Percentiles rank a stretch among this genome's conserved stretches.
Evolutionary conservation across 2,113 vertebrate genomes (phyloP).

Genomic region (Myiozetetes cayanensis): DNA sequence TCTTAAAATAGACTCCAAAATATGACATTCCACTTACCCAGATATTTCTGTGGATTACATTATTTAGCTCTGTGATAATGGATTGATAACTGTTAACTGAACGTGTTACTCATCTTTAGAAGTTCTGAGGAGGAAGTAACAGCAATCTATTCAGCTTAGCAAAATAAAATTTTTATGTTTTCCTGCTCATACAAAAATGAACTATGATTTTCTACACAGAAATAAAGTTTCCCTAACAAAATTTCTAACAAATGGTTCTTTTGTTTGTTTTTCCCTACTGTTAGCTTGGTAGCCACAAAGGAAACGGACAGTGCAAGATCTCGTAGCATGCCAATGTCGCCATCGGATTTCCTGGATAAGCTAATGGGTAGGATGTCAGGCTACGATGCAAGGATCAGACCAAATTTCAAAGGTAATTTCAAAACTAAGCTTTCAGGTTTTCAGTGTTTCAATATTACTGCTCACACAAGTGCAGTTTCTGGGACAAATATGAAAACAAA

Average conservation of each 20-base stretch:
- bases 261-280: constrained; percentile 42
- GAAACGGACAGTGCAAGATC: constrained; percentile 85
- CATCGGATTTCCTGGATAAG: constrained; percentile 97
- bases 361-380: constrained; percentile 97
- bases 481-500: neutral
- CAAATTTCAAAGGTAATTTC: constrained; percentile 95
- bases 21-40: neutral
- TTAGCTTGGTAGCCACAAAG: constrained; percentile 88
- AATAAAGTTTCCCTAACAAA: neutral
- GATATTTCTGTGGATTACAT: neutral
- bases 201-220: neutral
- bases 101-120: neutral
- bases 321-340: constrained; percentile 87
- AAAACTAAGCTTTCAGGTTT: neutral
- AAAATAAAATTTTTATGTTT: neutral
- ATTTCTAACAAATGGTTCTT: constrained; percentile 1
- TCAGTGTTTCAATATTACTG: neutral
- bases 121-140: neutral
- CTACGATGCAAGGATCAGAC: constrained; percentile 95
- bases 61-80: neutral
- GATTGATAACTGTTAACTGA: neutral
- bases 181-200: neutral
- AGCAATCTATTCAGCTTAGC: neutral
- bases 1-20: neutral
- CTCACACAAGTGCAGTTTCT: neutral